These are phyloP conservation scores for Eupithecia subfuscata DNA, from an alignment of 2,888 invertebrate genomes.

Conservation along the genomic window DNA sequence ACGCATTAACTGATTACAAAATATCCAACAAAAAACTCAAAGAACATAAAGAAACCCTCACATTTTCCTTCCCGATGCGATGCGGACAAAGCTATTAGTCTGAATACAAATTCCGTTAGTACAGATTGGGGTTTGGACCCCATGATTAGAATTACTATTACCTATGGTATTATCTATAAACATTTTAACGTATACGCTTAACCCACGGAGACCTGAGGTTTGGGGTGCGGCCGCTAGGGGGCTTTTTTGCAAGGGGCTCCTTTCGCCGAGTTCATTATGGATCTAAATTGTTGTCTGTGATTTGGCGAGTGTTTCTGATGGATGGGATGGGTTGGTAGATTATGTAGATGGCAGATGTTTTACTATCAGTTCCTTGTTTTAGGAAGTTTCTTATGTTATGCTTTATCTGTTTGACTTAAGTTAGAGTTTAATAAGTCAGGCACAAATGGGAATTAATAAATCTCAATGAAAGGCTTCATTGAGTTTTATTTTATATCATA, in stretches of 20 bases:
- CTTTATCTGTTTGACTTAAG: background rate
- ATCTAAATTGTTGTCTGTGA: slow-evolving; percentile 70
- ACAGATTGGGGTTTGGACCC: slow-evolving; percentile 44
- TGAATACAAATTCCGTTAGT: slow-evolving; percentile 75
- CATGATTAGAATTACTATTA: slow-evolving; percentile 77
- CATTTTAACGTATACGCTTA: slow-evolving; percentile 82
- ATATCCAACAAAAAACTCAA: slow-evolving; percentile 12
- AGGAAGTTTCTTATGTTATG: background rate
- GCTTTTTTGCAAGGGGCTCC: slow-evolving; percentile 70
- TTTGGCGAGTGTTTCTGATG: slow-evolving; percentile 51
- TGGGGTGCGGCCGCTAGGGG: slow-evolving; percentile 52
- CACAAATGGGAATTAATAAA: background rate
- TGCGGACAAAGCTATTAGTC: slow-evolving; percentile 71
- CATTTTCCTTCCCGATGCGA: slow-evolving; percentile 54
- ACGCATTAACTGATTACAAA: slow-evolving; percentile 22
- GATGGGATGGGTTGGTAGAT: slow-evolving; percentile 11
- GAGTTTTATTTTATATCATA: too few species aligned
- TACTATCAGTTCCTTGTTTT: background rate
- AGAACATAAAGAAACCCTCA: slow-evolving; percentile 41
- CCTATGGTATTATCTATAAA: slow-evolving; percentile 81
- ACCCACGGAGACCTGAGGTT: slow-evolving; percentile 78
- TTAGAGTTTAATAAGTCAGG: background rate
- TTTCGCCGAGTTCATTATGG: slow-evolving; percentile 71
- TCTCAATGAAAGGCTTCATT: too few species aligned
- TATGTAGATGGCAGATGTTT: slow-evolving; percentile 15